Conservation (phyloP, 2,797 vertebrate genomes). For the Uromys caudimaculatus region DNA sequence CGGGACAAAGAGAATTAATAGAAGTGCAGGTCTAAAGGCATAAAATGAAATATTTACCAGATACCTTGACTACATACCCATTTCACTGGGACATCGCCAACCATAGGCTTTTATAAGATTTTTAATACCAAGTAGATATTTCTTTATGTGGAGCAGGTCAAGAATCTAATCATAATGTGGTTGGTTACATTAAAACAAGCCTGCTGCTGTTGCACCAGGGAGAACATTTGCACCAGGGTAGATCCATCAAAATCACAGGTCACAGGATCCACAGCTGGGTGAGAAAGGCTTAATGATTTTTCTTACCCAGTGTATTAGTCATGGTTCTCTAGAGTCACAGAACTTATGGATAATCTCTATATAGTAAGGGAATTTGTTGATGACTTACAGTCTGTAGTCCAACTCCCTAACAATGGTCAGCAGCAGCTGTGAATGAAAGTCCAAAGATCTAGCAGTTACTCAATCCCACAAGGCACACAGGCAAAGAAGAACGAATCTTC, state of each 20-base stretch:
- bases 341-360: no score
- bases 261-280: background rate
- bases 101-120: background rate
- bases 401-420: no score
- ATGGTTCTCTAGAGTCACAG: no score
- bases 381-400: no score
- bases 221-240: background rate
- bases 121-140: background rate
- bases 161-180: background rate
- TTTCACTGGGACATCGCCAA: background rate
- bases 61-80: background rate
- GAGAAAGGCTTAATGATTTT: background rate
- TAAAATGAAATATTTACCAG: background rate
- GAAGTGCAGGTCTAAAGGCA: background rate
- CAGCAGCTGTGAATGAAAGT: no score
- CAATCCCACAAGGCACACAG: no score
- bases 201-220: background rate
- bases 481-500: no score
- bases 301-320: background rate
- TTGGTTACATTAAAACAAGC: background rate
- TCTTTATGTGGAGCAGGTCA: background rate
- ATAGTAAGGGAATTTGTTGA: no score
- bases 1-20: background rate
- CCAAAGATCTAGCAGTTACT: no score
- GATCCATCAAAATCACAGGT: background rate